A percentile compares a stretch with the other conserved stretches of the same genome.
phyloP scores from a whole-genome alignment of 2,113 vertebrate species.

The Podarcis muralis region DNA sequence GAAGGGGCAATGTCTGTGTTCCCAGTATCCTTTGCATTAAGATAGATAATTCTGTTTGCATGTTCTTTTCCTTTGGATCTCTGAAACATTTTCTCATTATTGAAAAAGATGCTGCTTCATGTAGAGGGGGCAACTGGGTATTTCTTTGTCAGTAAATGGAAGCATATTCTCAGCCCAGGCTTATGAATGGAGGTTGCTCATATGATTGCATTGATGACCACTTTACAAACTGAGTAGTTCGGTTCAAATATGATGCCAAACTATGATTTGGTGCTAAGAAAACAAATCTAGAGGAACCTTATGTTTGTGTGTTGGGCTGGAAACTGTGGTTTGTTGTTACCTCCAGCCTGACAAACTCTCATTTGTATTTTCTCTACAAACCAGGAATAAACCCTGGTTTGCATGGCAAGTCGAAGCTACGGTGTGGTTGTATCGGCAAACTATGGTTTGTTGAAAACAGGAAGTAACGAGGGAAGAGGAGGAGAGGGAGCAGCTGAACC shows the following conservation, averaged over 20 bases:
- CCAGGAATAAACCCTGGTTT: background rate
- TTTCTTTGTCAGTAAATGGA: background rate
- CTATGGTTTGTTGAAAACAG: background rate
- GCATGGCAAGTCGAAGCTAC: background rate
- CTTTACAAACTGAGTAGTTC: background rate
- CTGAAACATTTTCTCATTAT: slow-evolving; percentile 14
- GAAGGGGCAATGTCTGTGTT: background rate
- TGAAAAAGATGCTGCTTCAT: background rate
- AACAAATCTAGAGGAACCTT: background rate
- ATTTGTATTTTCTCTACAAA: background rate
- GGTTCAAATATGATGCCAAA: background rate
- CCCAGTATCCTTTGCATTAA: background rate
- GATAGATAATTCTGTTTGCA: background rate
- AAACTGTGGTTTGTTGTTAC: background rate
- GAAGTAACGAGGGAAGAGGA: background rate
- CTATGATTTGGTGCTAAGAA: background rate
- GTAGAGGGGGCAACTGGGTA: background rate
- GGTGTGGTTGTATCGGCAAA: background rate
- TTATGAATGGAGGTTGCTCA: background rate
- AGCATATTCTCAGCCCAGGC: background rate
- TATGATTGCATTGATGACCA: background rate
- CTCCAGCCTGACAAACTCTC: background rate
- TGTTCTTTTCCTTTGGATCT: background rate
- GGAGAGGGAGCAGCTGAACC: background rate
- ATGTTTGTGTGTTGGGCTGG: background rate